These are phyloP conservation scores for Chaetorhynchus papuensis DNA, from an alignment of 2,113 vertebrate genomes.

Conservation along the genomic window DNA sequence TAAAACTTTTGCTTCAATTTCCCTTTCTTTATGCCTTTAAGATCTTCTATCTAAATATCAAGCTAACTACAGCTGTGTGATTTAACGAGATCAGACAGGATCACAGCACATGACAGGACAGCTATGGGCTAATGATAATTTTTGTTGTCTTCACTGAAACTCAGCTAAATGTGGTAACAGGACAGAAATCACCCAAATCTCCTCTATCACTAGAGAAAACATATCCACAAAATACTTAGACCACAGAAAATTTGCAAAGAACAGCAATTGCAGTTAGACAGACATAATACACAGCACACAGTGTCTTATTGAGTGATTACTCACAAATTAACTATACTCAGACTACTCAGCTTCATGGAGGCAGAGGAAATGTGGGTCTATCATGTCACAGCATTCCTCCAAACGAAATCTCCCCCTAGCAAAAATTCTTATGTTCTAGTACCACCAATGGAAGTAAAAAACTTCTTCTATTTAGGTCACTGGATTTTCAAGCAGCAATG, in stretches of 20 bases:
- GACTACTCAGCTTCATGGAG: background rate
- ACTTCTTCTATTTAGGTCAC: constrained; percentile 3
- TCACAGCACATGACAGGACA: background rate
- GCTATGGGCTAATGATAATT: background rate
- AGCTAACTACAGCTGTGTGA: background rate
- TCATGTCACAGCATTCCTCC: background rate
- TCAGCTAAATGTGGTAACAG: background rate
- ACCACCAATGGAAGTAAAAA: background rate
- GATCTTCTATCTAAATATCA: background rate
- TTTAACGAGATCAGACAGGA: background rate
- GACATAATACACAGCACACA: background rate
- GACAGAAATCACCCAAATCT: background rate
- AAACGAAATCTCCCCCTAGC: background rate
- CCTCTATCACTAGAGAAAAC: background rate
- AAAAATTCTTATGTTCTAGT: background rate
- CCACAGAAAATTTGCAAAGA: background rate
- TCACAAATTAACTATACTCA: background rate
- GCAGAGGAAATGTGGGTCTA: background rate
- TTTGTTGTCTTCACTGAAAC: background rate
- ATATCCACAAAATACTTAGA: background rate
- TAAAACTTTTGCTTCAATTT: background rate
- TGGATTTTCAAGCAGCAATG: background rate
- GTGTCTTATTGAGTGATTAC: background rate
- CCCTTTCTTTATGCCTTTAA: background rate
- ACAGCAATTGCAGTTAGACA: background rate